Conservation (phyloP, 2,113 vertebrate genomes). For the Nicator chloris region DNA sequence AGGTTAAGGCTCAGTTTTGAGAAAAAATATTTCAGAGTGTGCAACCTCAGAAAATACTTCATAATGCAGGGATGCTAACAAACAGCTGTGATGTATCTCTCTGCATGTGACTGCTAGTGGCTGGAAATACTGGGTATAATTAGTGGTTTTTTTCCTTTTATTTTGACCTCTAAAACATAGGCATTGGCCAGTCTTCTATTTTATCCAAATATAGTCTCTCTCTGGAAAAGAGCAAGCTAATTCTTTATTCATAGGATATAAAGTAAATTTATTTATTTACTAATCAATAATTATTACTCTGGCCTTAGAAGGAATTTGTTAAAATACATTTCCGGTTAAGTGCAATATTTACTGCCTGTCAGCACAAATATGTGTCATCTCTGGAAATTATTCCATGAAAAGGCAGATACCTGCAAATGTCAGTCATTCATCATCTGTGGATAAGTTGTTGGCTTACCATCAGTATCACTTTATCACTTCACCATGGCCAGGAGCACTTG, state of each 20-base stretch:
- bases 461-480: background rate
- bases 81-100: background rate
- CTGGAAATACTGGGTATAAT: background rate
- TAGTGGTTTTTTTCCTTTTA: background rate
- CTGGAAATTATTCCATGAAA: background rate
- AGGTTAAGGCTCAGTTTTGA: background rate
- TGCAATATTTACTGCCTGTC: background rate
- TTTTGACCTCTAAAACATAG: background rate
- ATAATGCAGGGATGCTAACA: background rate
- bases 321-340: background rate
- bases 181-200: background rate
- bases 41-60: background rate
- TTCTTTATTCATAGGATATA: background rate
- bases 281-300: background rate
- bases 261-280: background rate
- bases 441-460: background rate
- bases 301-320: background rate
- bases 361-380: background rate
- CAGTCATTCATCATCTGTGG: background rate
- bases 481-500: fast-evolving
- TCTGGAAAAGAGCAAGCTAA: background rate
- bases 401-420: background rate
- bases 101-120: background rate
- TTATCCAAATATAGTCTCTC: background rate
- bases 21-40: background rate